Evolutionary conservation across 2,113 vertebrate species (phyloP), one percentile per base, ranked within the genome.

Genomic region (Amblyopsis rosae): DNA sequence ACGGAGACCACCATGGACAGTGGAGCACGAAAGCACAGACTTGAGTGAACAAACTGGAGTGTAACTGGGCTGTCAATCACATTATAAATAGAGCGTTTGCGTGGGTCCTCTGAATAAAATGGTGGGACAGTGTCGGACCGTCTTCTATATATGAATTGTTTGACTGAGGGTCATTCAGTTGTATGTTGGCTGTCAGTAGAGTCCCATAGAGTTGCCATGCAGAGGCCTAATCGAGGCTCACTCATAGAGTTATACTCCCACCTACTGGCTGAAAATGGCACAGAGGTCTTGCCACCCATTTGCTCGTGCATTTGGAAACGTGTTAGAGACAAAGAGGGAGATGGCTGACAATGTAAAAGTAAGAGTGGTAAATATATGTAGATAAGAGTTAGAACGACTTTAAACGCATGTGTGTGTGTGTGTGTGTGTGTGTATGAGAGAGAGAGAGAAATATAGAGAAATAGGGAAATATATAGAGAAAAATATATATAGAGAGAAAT

Each of bases 201-300:
- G 41, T 60, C 3, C 0, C 4, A 16, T 54, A 58, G 15, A 32
- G n/a, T 46, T 62, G 59, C 26, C 19, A n/a, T 59, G 46, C 16
- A 46, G n/a, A 19, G 49, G 12, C 48, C 15, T 11, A 16, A 41
- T 8, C 5, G 9, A 32, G 15, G 48, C 16, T 67, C 54, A 57
- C 47, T 32, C 61, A 75, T 70, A 89, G 86, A 70, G 72, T 58
- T 65, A 80, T 88, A 88, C 90, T 88, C 53, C 86, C 90, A 89
- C 81, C 88, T 88, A 82, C 84, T 88, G 88, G 84, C 64, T 41
- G 19, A 1, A 67, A 0, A 9, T 2, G 32, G 65, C 70, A 80
- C 58, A 73, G 46, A 59, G 46, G 32, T 58, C 26, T 13, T 3
- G 9, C 45, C 16, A 46, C 10, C 5, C 17, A 19, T 3, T 3